phyloP scores from a whole-genome alignment of 2,797 vertebrate genomes.

The Novumbra hubbsi region DNA sequence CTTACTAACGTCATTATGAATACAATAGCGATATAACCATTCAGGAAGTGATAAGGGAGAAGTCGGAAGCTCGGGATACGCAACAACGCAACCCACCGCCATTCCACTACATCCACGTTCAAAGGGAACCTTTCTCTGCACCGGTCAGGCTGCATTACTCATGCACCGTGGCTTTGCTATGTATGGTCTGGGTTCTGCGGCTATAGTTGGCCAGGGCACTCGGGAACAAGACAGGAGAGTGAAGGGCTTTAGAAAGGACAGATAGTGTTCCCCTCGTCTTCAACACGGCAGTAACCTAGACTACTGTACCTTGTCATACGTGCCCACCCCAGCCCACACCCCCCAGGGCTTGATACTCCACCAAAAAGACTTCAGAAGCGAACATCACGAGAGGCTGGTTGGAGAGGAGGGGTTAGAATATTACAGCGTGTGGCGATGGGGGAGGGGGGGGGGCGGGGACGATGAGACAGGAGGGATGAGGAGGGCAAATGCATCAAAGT shows the following conservation, averaged over 20 bases:
- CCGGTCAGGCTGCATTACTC: slow-evolving; percentile 49
- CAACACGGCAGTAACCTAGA: slow-evolving; percentile 27
- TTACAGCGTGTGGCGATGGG: slow-evolving; percentile 16
- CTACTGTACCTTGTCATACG: not conserved
- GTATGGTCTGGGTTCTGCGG: slow-evolving; percentile 43
- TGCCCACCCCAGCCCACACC: not conserved
- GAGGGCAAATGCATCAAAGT: not conserved
- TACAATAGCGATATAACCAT: slow-evolving; percentile 30
- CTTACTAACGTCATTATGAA: slow-evolving; percentile 45
- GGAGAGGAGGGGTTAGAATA: slow-evolving; percentile 33
- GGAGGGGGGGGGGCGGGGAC: slow-evolving; percentile 24
- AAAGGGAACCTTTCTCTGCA: slow-evolving; percentile 42
- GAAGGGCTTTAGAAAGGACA: slow-evolving; percentile 58
- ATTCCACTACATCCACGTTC: slow-evolving; percentile 22
- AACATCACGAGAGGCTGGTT: not conserved
- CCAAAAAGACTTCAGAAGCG: slow-evolving; percentile 14
- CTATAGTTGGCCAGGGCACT: slow-evolving; percentile 30
- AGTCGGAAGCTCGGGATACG: slow-evolving; percentile 19
- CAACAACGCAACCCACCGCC: slow-evolving; percentile 2
- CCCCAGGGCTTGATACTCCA: not conserved
- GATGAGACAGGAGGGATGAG: slow-evolving; percentile 21
- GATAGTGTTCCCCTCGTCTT: slow-evolving; percentile 55
- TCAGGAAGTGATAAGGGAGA: slow-evolving; percentile 21
- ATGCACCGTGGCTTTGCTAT: slow-evolving; percentile 46
- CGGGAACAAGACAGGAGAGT: slow-evolving; percentile 54